Conservation (phyloP, 2,797 vertebrate genomes). For the Rhinogobio ventralis region DNA sequence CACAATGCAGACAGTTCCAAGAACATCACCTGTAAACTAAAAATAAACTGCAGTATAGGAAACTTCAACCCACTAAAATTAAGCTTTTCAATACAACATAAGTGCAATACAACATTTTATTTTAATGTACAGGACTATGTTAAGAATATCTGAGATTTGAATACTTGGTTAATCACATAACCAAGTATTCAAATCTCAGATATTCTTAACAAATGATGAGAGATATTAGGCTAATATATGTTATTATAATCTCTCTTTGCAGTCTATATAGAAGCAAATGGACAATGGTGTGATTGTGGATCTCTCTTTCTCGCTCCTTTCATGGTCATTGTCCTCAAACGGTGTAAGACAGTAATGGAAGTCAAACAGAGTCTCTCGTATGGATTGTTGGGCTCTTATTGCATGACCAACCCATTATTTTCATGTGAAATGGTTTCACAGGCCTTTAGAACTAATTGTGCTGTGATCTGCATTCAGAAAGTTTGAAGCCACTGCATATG, state of each 20-base stretch:
- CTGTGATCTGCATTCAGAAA: constrained; percentile 51
- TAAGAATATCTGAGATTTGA: no score
- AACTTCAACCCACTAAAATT: background rate
- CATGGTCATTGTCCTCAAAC: background rate
- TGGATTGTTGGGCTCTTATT: background rate
- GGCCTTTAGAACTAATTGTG: background rate
- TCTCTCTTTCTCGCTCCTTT: constrained; percentile 21
- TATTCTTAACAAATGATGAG: background rate
- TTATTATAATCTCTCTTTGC: background rate
- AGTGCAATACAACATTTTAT: background rate
- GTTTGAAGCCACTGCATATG: constrained; percentile 42
- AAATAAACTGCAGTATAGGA: background rate
- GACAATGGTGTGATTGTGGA: constrained; percentile 51
- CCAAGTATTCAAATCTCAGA: background rate
- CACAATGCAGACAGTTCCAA: background rate
- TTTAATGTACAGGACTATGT: background rate
- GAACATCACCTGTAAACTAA: background rate
- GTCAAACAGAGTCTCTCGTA: background rate
- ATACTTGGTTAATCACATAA: no score
- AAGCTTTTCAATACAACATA: background rate
- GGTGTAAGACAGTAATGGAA: background rate
- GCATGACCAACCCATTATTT: background rate
- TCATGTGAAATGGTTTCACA: background rate
- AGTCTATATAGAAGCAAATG: background rate
- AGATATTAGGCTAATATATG: background rate